A percentile compares a stretch with the other conserved stretches of the same genome.
Conservation (phyloP, 2,888 invertebrate genomes). For the Orchestes rusci region DNA sequence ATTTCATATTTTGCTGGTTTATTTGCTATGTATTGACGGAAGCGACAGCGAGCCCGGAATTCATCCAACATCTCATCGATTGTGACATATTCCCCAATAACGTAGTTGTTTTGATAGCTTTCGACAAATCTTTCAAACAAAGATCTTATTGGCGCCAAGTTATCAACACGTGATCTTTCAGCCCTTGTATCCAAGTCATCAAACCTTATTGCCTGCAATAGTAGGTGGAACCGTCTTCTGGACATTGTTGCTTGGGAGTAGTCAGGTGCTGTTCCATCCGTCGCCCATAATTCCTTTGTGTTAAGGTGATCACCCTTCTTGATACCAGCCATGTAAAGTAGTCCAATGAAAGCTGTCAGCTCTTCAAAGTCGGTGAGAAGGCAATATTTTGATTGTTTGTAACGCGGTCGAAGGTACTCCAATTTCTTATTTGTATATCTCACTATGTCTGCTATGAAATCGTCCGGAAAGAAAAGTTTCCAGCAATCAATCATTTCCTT, state of each 20-base stretch:
- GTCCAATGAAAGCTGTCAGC: too few relatives aligned
- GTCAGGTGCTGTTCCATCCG: conserved; percentile 1
- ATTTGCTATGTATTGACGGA: not conserved
- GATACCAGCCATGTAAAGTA: too few relatives aligned
- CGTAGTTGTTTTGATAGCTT: not conserved
- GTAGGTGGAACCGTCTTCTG: not conserved
- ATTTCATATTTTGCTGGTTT: too few relatives aligned
- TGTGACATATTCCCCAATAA: not conserved
- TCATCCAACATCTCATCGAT: not conserved
- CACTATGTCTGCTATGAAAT: too few relatives aligned
- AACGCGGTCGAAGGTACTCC: too few relatives aligned
- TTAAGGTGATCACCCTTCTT: not conserved
- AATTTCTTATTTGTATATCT: too few relatives aligned
- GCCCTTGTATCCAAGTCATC: not conserved
- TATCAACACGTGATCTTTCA: not conserved
- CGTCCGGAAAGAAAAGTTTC: too few relatives aligned
- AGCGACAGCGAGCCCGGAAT: not conserved
- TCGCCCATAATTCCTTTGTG: not conserved
- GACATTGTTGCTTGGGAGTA: not conserved
- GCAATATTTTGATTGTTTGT: not conserved
- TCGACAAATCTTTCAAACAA: conserved; percentile 5
- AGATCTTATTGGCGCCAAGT: conserved; percentile 2
- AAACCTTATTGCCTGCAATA: conserved; percentile 1
- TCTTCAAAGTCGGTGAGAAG: too few relatives aligned
- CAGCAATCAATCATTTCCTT: too few relatives aligned